These are phyloP conservation scores for Coleophora flavipennella DNA, from an alignment of 2,888 invertebrate genomes.

Conservation along the genomic window DNA sequence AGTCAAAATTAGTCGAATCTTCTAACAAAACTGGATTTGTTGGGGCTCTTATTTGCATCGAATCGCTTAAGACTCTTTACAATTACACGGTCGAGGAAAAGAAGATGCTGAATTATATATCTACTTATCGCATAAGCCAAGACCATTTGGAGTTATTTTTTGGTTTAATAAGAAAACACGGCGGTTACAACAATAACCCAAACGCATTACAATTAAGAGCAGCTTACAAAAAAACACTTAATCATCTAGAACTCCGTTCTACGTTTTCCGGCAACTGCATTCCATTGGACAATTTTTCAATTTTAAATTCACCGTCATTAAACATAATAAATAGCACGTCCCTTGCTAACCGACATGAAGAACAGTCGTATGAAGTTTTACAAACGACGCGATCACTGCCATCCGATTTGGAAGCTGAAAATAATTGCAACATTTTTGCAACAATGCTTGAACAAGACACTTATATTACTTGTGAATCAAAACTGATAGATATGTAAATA, in stretches of 20 bases:
- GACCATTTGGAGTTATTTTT: no score
- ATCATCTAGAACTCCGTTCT: constrained; percentile 11
- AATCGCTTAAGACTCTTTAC: not conserved
- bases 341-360: constrained; percentile 3
- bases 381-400: constrained; percentile 1
- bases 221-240: constrained; percentile 13
- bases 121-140: not conserved
- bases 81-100: not conserved
- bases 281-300: constrained; percentile 13
- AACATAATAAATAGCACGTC: constrained; percentile 6
- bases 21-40: constrained; percentile 5
- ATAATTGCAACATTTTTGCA: constrained; percentile 12
- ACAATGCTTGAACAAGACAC: constrained; percentile 5
- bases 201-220: constrained; percentile 9
- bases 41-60: constrained; percentile 5
- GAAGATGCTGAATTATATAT: not conserved
- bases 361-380: constrained; percentile 4
- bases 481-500: not conserved
- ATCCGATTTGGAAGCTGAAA: constrained; percentile 9
- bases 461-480: no score
- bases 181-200: constrained; percentile 12
- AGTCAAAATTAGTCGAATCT: not conserved
- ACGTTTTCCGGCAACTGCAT: constrained; percentile 12
- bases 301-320: constrained; percentile 3
- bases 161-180: constrained; percentile 6